These are phyloP conservation scores for Diaperis boleti DNA, from an alignment of 2,888 invertebrate genomes.

Conservation along the genomic window DNA sequence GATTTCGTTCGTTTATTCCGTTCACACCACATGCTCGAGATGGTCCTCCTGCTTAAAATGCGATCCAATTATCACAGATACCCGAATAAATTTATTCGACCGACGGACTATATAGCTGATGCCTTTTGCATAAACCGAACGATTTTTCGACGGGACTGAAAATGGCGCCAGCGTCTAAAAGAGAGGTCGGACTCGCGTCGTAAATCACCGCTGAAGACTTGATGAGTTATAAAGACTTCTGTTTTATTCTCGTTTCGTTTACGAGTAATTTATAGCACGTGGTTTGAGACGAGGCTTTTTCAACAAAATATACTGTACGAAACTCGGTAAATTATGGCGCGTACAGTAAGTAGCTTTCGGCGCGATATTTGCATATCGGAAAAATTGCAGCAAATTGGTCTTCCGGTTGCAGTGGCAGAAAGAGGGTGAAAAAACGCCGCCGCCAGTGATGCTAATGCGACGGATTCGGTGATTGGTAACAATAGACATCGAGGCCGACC, in stretches of 20 bases:
- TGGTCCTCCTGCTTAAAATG: constrained; percentile 52
- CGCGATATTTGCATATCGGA: constrained; percentile 38
- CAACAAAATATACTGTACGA: no score
- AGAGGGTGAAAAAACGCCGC: constrained; percentile 41
- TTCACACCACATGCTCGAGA: constrained; percentile 50
- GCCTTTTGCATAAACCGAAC: constrained; percentile 50
- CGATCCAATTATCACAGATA: constrained; percentile 58
- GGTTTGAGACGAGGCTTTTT: constrained; percentile 9
- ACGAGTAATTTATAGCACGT: constrained; percentile 42
- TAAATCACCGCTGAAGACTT: constrained; percentile 46
- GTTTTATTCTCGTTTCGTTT: constrained; percentile 45
- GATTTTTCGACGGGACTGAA: constrained; percentile 22
- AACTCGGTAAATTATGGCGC: no score
- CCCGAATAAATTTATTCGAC: constrained; percentile 53
- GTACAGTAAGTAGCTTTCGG: background rate
- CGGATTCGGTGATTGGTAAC: constrained; percentile 52
- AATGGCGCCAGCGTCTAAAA: constrained; percentile 38
- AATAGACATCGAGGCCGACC: constrained; percentile 47
- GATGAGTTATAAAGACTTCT: constrained; percentile 50
- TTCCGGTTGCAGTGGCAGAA: constrained; percentile 36
- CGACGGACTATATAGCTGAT: constrained; percentile 45
- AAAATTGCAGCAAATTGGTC: constrained; percentile 37
- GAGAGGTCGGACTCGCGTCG: constrained; percentile 42
- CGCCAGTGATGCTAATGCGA: constrained; percentile 49
- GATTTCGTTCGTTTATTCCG: constrained; percentile 55